phyloP scores from a whole-genome alignment of 2,888 invertebrate genomes.

The Synanthedon myopaeformis region DNA sequence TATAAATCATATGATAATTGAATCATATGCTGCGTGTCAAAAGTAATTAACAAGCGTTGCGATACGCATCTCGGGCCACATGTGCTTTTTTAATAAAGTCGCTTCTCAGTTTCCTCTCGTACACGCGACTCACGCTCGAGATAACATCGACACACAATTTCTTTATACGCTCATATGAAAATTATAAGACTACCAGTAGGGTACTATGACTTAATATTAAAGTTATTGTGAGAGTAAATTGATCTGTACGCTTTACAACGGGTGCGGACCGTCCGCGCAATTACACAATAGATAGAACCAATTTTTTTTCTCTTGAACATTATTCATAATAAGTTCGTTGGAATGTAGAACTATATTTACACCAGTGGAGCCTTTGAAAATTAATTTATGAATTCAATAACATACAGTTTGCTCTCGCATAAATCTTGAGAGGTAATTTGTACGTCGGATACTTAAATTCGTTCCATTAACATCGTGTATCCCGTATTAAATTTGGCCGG shows the following conservation, averaged over 20 bases:
- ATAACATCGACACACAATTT: conserved; percentile 62
- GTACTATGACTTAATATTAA: conserved; percentile 55
- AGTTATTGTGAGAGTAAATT: conserved; percentile 63
- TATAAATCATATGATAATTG: conserved; percentile 70
- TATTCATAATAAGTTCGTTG: conserved; percentile 9
- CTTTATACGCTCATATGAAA: conserved; percentile 52
- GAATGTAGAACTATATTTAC: conserved; percentile 2
- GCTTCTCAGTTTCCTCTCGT: conserved; percentile 52
- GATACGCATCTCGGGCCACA: conserved; percentile 62
- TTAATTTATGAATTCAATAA: conserved; percentile 21
- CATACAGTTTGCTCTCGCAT: conserved; percentile 39
- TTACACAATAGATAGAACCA: conserved; percentile 36
- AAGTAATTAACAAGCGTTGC: conserved; percentile 67
- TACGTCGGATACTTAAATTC: conserved; percentile 45
- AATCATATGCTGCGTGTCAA: conserved; percentile 70
- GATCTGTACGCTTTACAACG: conserved; percentile 35
- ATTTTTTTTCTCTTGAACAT: conserved; percentile 19
- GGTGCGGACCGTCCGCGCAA: conserved; percentile 36
- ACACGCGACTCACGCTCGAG: conserved; percentile 57
- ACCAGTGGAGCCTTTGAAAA: conserved; percentile 2
- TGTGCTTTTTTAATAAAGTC: conserved; percentile 67
- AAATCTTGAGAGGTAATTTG: conserved; percentile 52
- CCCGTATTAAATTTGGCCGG: conserved; percentile 46
- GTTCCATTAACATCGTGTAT: conserved; percentile 48
- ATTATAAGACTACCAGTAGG: conserved; percentile 46